Conservation (phyloP, 1,140 invertebrate species). For the Papilio glaucus region DNA sequence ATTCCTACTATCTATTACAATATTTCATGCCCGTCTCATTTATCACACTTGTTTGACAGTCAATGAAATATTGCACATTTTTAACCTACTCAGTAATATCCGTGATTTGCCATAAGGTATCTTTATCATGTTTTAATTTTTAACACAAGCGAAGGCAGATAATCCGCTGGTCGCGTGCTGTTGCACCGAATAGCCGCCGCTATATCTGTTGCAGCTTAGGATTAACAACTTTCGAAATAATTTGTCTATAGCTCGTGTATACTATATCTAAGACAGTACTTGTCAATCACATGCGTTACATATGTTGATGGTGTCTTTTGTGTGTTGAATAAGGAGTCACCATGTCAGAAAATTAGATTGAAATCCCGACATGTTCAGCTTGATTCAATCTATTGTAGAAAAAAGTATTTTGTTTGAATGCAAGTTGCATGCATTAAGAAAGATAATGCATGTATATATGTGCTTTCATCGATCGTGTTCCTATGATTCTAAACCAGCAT, state of each 20-base stretch:
- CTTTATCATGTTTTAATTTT: background rate
- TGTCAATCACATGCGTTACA: no score
- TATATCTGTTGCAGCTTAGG: background rate
- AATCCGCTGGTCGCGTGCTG: background rate
- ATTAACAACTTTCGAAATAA: background rate
- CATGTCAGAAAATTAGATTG: no score
- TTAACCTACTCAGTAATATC: background rate
- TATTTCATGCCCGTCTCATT: background rate
- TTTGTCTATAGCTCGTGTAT: background rate
- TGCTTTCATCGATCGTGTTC: no score
- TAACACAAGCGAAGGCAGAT: constrained; percentile 9
- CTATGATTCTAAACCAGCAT: background rate
- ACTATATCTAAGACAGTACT: no score
- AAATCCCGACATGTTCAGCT: background rate
- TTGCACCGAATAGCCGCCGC: background rate
- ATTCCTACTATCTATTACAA: background rate
- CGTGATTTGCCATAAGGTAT: constrained; percentile 7
- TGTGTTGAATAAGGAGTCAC: no score
- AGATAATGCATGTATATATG: no score
- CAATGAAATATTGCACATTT: background rate
- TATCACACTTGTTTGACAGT: background rate
- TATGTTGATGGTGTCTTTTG: no score
- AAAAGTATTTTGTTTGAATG: no score
- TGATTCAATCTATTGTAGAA: no score
- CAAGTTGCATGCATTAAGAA: no score